Evolutionary conservation across 2,113 vertebrate genomes (phyloP).

Genomic region (Chlamydotis undulata): DNA sequence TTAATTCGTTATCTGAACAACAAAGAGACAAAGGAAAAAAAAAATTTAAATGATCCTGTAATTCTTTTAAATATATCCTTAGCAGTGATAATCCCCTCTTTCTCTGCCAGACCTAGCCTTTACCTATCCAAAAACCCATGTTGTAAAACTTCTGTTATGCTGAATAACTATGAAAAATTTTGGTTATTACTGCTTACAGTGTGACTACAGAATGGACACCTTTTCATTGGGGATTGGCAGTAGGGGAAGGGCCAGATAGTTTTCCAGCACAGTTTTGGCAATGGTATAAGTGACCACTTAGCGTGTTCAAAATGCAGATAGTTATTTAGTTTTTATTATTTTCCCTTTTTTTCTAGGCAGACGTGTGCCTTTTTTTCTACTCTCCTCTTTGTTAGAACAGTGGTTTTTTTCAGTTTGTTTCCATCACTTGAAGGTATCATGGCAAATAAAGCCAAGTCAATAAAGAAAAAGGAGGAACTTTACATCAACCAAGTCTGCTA

Average conservation of each 20-base stretch:
- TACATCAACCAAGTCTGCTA: neutral
- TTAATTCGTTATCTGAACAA: neutral
- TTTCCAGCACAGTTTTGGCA: neutral
- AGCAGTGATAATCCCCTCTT: neutral
- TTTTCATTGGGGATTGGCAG: neutral
- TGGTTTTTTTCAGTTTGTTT: neutral
- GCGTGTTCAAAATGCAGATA: neutral
- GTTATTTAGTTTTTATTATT: neutral
- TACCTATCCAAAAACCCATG: accelerated
- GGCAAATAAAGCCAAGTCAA: neutral
- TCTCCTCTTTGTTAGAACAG: neutral
- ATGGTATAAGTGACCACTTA: neutral
- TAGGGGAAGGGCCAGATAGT: neutral
- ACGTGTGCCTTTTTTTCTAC: accelerated
- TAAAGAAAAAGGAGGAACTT: neutral
- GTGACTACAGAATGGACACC: neutral
- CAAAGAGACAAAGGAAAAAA: neutral
- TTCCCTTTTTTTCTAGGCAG: neutral
- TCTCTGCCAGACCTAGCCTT: neutral
- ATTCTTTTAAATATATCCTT: neutral
- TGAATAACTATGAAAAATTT: neutral
- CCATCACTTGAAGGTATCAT: neutral
- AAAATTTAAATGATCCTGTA: neutral
- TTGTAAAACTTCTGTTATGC: neutral
- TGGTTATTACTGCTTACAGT: neutral